Evolutionary conservation across 2,797 vertebrate genomes (phyloP).

Genomic region (Synaphobranchus kaupii): DNA sequence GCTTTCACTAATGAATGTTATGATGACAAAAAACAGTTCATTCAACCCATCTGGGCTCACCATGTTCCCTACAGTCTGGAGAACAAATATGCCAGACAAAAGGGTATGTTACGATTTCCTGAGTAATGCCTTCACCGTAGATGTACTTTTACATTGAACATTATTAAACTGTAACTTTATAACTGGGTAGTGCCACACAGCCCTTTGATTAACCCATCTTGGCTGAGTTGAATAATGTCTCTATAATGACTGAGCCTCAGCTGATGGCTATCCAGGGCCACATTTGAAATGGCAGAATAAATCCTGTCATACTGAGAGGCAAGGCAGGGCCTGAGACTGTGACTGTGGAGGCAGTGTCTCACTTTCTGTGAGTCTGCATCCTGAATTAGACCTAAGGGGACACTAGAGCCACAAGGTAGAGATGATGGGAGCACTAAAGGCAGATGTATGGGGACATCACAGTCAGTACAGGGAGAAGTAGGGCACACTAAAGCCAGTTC

Average conservation of each 20-base stretch:
- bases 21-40: neutral
- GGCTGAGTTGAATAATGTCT: neutral
- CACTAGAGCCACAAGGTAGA: too few species aligned
- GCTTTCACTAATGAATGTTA: neutral
- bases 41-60: neutral
- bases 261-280: neutral
- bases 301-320: neutral
- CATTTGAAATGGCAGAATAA: neutral
- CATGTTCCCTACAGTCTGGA: neutral
- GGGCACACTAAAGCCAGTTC: neutral
- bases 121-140: neutral
- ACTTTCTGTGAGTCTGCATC: too few species aligned
- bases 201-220: neutral
- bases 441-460: too few species aligned
- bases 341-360: too few species aligned
- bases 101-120: neutral
- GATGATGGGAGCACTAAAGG: too few species aligned
- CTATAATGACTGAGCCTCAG: neutral
- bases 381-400: too few species aligned
- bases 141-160: neutral
- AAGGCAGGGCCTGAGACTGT: too few species aligned
- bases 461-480: too few species aligned
- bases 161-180: neutral
- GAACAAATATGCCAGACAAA: neutral
- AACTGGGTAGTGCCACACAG: neutral